phyloP scores from a whole-genome alignment of 2,113 vertebrate genomes.

The Tetraodon nigroviridis region DNA sequence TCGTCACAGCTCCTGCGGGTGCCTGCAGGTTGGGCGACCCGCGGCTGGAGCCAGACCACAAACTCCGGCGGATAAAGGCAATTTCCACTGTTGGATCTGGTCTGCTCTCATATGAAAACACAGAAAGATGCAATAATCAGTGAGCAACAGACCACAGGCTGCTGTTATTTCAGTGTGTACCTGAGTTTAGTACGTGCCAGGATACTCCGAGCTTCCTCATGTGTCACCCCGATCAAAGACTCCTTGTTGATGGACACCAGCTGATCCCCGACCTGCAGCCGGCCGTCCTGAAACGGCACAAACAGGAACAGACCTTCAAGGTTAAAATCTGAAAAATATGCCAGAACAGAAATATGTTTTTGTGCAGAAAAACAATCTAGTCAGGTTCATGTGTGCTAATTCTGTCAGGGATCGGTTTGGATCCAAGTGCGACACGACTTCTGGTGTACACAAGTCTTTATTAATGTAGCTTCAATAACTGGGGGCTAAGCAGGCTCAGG shows the following conservation, averaged over 20 bases:
- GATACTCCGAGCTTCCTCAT: conserved; percentile 87
- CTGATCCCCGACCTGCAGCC: conserved; percentile 88
- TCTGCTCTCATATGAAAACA: conserved; percentile 56
- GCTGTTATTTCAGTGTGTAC: conserved; percentile 54
- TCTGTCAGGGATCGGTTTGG: no score
- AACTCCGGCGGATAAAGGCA: conserved; percentile 83
- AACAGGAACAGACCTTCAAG: background rate
- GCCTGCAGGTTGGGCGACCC: conserved; percentile 61
- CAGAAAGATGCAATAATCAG: no score
- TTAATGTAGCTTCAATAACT: no score
- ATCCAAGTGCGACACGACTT: no score
- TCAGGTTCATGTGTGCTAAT: no score
- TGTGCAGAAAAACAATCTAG: no score
- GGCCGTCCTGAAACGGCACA: conserved; percentile 79
- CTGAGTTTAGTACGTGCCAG: conserved; percentile 81
- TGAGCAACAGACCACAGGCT: no score
- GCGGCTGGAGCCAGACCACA: conserved; percentile 63
- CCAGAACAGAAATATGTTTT: no score
- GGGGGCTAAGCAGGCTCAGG: no score
- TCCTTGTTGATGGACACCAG: conserved; percentile 93
- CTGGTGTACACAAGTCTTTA: no score
- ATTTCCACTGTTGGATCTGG: conserved; percentile 86
- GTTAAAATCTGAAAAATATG: no score
- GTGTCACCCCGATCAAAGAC: conserved; percentile 87
- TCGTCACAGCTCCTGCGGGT: conserved; percentile 42